Evolutionary conservation across 2,888 invertebrate species (phyloP).

Genomic region (Sarcophaga carnaria): DNA sequence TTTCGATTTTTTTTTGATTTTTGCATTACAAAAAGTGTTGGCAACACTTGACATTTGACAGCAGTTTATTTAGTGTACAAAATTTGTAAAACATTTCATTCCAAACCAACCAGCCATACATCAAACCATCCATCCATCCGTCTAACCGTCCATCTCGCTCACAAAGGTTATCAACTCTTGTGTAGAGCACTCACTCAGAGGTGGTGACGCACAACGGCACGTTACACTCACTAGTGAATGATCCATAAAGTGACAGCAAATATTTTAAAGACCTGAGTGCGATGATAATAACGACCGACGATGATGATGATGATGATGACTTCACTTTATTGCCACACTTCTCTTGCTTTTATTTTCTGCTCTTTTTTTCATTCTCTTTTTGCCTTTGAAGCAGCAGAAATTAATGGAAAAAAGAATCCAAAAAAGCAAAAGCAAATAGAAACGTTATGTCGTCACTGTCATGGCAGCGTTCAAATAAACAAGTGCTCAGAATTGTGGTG

Average conservation of each 20-base stretch:
- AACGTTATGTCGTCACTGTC: slow-evolving; percentile 72
- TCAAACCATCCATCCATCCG: neutral
- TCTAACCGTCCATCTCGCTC: too few relatives aligned
- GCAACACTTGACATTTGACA: slow-evolving; percentile 57
- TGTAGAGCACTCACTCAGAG: neutral
- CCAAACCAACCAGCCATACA: too few relatives aligned
- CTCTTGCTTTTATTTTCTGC: neutral
- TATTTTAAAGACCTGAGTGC: slow-evolving; percentile 11
- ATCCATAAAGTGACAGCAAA: slow-evolving; percentile 14
- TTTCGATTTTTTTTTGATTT: neutral
- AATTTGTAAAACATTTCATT: neutral
- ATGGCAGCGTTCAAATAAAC: slow-evolving; percentile 79
- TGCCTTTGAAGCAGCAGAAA: neutral
- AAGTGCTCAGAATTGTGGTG: slow-evolving; percentile 77
- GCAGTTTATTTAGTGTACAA: slow-evolving; percentile 16
- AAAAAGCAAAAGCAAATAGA: neutral
- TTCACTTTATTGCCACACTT: slow-evolving; percentile 2
- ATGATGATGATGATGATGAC: neutral
- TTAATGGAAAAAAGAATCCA: neutral
- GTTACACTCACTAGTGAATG: slow-evolving; percentile 21
- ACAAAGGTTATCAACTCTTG: slow-evolving; percentile 51
- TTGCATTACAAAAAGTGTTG: slow-evolving; percentile 39
- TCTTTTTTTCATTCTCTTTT: neutral
- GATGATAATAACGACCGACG: slow-evolving; percentile 7
- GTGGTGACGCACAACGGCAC: neutral